Base-by-base conservation (phyloP, 2,797 vertebrate species). In the Molossus alvarezi region DNA sequence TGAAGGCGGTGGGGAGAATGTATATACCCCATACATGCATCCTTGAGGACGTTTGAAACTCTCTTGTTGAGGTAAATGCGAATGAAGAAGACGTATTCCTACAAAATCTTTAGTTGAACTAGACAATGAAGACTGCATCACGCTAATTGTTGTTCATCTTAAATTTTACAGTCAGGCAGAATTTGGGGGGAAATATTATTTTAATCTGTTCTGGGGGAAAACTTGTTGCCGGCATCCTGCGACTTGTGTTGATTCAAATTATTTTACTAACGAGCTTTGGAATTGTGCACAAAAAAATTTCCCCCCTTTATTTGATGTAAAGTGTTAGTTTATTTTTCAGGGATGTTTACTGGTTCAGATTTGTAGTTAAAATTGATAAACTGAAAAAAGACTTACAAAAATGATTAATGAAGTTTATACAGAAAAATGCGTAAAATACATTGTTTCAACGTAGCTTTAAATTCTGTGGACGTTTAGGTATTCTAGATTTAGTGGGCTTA, bases 51-150 rank as follows among this genome's bases (percentile, higher is more conserved):
- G 4, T 62, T 79, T 72, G 83, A 64, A 55, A 72, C 83, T 45
- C 80, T 88, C 95, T 82, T 84, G 81, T 97, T 10, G 91, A 75
- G 76, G 51, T 94, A 86, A 89, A 73, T 86, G 95, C 79, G 9
- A 94, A 55, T 9, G 58, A 55, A 75, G 65, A 85, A 72, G 53
- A 48, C 77, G 0, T 20, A 29, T 17, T 62, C 12, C 86, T 87
- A 73, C 90, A 71, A 13, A 82, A 27, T 72, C 55, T 83, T 80
- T 14, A 41, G 45, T 80, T 72, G 65, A 89, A 51, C 75, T 72
- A 80, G 71, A 73, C 76, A 60, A 1, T 75, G 93, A 92, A 62
- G 60, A 65, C 41, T 67, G 65, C 80, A n/a, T 95, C 73, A 21
- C 55, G 71, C 41, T 83, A 29, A 51, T 95, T 92, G 89, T 58